Base-by-base conservation (phyloP, 2,113 vertebrate species). In the Ceuthmochares aereus region DNA sequence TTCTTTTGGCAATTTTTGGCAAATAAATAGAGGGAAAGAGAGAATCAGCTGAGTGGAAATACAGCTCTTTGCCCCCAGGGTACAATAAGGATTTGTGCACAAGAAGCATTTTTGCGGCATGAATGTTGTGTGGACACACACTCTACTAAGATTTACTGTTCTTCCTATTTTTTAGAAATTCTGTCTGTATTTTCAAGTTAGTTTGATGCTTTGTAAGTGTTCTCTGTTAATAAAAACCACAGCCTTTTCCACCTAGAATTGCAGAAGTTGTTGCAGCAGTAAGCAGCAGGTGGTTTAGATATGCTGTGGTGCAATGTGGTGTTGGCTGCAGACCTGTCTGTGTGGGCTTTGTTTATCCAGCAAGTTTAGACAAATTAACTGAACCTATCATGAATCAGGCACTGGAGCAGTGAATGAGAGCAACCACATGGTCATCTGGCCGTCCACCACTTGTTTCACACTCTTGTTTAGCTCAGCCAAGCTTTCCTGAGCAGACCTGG, bases 331-430 rank as follows among this genome's bases (percentile, higher is more conserved):
- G 76, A 68, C 68, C 73, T 88, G 93, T 60, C 83, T 93, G 80
- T 90, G 86, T 36, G 91, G 91, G 80, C 43, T 93, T 70, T 95
- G 91, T 93, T 96, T 95, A 56, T 17, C 47, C 73, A 93, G 52
- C 64, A 34, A 51, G 60, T 91, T 95, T 40, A 96, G 83, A 75
- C 94, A 90, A 95, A 92, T 89, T 47, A 84, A 22, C 20, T 68
- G 84, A 84, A n/a, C 76, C 72, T 56, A 5, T 85, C 54, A 14
- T 0, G 22, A 66, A 6, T 20, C 9, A 3, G 49, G 26, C 25
- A 0, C 66, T 14, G 1, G 73, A n/a, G 55, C 82, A 73, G 95
- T 36, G 37, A 59, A 43, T 90, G 95, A 92, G 90, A 62, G 25
- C 76, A 87, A 1, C 76, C 93, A 67, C 80, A 21, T 2, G 79